Percentiles rank a stretch among this genome's conserved stretches.
These are phyloP conservation scores for Isoperla grammatica DNA, from an alignment of 2,888 invertebrate species.

Conservation along the genomic window DNA sequence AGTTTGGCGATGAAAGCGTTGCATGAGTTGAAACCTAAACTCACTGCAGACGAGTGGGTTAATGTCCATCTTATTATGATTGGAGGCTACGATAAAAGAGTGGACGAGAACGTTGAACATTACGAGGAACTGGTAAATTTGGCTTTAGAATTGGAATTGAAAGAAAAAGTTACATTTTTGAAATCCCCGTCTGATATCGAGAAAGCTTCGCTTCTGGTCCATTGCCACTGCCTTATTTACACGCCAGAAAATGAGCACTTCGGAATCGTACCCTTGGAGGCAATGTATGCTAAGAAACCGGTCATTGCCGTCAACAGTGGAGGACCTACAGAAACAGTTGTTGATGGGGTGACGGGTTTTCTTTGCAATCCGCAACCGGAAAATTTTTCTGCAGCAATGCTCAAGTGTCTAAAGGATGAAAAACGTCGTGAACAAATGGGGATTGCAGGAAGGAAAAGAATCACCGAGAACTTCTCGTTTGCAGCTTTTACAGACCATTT, in stretches of 20 bases:
- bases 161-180: slow-evolving; percentile 72
- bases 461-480: slow-evolving; percentile 77
- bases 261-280: slow-evolving; percentile 98
- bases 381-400: slow-evolving; percentile 74
- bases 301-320: slow-evolving; percentile 95
- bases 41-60: slow-evolving; percentile 54
- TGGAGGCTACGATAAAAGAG: slow-evolving; percentile 91
- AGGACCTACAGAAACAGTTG: slow-evolving; percentile 90
- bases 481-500: slow-evolving; percentile 68
- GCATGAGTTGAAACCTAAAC: slow-evolving; percentile 54
- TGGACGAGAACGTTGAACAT: slow-evolving; percentile 81
- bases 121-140: slow-evolving; percentile 67
- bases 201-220: slow-evolving; percentile 74
- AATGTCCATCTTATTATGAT: slow-evolving; percentile 82
- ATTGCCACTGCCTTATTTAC: slow-evolving; percentile 78
- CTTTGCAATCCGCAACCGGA: slow-evolving; percentile 64
- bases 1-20: slow-evolving; percentile 77
- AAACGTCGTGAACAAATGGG: slow-evolving; percentile 63
- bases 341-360: slow-evolving; percentile 72
- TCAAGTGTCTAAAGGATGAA: slow-evolving; percentile 57
- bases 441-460: slow-evolving; percentile 64
- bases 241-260: slow-evolving; percentile 98
- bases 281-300: slow-evolving; percentile 90
- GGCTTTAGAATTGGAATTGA: slow-evolving; percentile 57
- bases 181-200: slow-evolving; percentile 80